These are phyloP conservation scores for Etheostoma cragini DNA, from an alignment of 2,113 vertebrate genomes.

Conservation along the genomic window DNA sequence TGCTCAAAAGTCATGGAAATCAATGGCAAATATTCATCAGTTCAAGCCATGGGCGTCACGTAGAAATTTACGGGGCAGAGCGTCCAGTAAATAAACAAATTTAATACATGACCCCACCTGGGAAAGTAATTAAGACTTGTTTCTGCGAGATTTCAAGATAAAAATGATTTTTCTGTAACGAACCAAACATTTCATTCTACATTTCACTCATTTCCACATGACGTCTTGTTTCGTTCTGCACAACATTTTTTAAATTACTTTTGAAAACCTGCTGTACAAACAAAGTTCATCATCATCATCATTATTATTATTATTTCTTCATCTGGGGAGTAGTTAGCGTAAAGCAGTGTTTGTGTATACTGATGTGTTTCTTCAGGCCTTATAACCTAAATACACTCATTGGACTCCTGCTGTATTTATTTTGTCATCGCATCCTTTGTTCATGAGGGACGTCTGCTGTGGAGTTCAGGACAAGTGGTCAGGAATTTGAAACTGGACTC, in stretches of 20 bases:
- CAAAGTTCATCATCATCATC: slow-evolving; percentile 47
- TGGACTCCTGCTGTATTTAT: slow-evolving; percentile 64
- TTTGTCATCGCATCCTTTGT: slow-evolving; percentile 75
- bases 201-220: slow-evolving; percentile 2
- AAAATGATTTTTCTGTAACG: slow-evolving; percentile 9
- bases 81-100: slow-evolving; percentile 35
- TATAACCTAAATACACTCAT: slow-evolving; percentile 67
- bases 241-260: background rate
- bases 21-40: slow-evolving; percentile 34
- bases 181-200: slow-evolving; percentile 1
- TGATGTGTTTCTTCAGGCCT: slow-evolving; percentile 54
- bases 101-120: slow-evolving; percentile 34
- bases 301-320: slow-evolving; percentile 64
- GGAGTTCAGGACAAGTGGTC: slow-evolving; percentile 60
- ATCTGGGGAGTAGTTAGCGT: slow-evolving; percentile 67
- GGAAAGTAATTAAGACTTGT: background rate
- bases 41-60: slow-evolving; percentile 2
- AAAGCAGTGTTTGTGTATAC: slow-evolving; percentile 59
- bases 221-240: background rate
- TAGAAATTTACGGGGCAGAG: slow-evolving; percentile 22
- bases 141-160: slow-evolving; percentile 13
- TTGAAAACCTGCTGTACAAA: slow-evolving; percentile 60
- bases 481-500: slow-evolving; percentile 64
- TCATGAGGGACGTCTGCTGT: slow-evolving; percentile 48
- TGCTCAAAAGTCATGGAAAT: slow-evolving; percentile 56